Conservation (phyloP, 1,140 invertebrate species). For the Lamellibrachia luymesi region DNA sequence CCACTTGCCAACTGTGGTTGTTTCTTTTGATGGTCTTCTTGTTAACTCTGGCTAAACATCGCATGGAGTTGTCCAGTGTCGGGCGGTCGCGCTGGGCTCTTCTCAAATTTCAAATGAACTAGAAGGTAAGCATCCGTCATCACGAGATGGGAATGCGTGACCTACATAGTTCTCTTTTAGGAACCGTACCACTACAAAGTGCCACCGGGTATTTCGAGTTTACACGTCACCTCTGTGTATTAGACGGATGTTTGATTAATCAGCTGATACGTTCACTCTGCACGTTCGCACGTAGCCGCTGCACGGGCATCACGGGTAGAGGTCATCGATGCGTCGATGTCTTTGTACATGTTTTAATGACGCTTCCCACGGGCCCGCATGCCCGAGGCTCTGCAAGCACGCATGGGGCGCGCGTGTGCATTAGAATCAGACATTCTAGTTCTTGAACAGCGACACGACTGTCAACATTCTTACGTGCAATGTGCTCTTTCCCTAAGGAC, state of each 20-base stretch:
- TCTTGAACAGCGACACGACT: neutral
- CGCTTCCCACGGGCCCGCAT: neutral
- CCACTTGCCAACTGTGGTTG: neutral
- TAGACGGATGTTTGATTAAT: neutral
- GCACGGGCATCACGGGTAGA: neutral
- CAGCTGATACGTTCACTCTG: neutral
- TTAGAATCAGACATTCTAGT: neutral
- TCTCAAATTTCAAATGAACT: neutral
- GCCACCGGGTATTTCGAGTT: too few relatives aligned
- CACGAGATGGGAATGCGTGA: neutral
- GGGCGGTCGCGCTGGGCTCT: neutral
- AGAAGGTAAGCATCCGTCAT: neutral
- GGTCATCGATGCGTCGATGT: neutral
- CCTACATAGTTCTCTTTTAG: neutral
- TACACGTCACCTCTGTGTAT: too few relatives aligned
- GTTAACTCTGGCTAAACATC: neutral
- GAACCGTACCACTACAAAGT: too few relatives aligned
- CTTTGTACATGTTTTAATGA: neutral
- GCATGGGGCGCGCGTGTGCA: neutral
- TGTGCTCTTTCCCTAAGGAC: neutral
- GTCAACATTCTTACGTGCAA: neutral
- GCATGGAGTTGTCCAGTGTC: neutral
- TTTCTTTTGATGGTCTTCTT: neutral
- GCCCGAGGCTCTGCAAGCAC: neutral
- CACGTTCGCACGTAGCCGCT: neutral